phyloP scores from a whole-genome alignment of 92 coral and sea anemone species.

The Phymanthus crucifer region DNA sequence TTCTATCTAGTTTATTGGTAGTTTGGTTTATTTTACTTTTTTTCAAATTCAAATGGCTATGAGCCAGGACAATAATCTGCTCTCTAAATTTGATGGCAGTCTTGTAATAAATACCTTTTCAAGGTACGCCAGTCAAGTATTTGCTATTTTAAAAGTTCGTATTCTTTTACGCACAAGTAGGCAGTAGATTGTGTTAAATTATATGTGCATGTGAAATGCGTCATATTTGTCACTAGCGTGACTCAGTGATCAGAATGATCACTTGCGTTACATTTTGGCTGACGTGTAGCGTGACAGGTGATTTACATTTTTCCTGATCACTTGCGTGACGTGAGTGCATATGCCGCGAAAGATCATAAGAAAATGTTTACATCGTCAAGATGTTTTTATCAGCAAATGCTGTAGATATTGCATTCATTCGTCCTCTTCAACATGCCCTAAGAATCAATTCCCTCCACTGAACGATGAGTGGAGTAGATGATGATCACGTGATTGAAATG shows the following conservation, averaged over 20 bases:
- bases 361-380: not conserved
- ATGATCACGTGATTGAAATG: not conserved
- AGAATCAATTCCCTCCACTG: not conserved
- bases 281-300: not conserved
- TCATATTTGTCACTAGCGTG: not conserved
- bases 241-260: no score
- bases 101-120: not conserved
- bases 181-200: not conserved
- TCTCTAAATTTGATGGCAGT: not conserved
- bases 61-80: not conserved
- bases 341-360: not conserved
- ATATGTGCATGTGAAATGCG: not conserved
- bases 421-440: constrained; percentile 4
- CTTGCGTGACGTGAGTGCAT: not conserved
- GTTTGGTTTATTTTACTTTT: not conserved
- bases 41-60: not conserved
- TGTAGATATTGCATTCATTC: constrained; percentile 6
- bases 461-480: not conserved
- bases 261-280: no score
- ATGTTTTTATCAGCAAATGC: constrained; percentile 7
- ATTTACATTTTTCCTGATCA: not conserved
- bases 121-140: not conserved
- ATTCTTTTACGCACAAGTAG: not conserved
- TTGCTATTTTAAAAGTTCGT: not conserved
- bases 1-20: not conserved